Conservation (phyloP, 2,888 invertebrate species). For the Polymixis lichenea region DNA sequence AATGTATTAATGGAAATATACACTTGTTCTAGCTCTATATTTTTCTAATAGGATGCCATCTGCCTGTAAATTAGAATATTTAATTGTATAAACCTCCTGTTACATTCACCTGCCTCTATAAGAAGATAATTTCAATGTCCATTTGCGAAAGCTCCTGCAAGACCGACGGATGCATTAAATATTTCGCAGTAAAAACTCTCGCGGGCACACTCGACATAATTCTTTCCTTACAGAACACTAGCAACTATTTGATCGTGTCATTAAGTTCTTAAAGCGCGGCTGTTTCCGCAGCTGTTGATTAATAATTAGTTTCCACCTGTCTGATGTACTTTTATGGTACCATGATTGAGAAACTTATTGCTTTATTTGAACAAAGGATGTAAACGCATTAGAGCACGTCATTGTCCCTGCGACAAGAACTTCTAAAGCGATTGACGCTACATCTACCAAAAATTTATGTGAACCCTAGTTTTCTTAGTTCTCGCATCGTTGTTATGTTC, state of each 20-base stretch:
- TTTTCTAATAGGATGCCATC: constrained; percentile 63
- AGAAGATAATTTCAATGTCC: constrained; percentile 64
- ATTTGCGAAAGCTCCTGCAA: constrained; percentile 56
- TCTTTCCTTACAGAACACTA: constrained; percentile 67
- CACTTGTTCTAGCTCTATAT: constrained; percentile 34
- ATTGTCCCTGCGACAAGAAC: neutral
- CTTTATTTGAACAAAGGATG: constrained; percentile 45
- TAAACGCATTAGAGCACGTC: constrained; percentile 29
- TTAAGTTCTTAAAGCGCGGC: constrained; percentile 77
- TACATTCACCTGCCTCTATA: constrained; percentile 61
- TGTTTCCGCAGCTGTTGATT: constrained; percentile 83
- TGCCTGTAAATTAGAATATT: constrained; percentile 55
- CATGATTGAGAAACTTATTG: constrained; percentile 55
- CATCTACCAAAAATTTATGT: neutral
- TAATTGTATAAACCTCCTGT: constrained; percentile 35
- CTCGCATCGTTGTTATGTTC: neutral
- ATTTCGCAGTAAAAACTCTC: constrained; percentile 68
- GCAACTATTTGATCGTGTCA: constrained; percentile 76
- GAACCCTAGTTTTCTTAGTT: neutral
- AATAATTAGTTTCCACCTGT: constrained; percentile 85
- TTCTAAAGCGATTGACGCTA: constrained; percentile 2
- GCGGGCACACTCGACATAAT: constrained; percentile 65
- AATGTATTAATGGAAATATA: neutral
- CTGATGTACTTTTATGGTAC: constrained; percentile 71
- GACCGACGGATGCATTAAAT: constrained; percentile 60